These are phyloP conservation scores for Anabacerthia variegaticeps DNA, from an alignment of 2,797 vertebrate species.

Conservation along the genomic window DNA sequence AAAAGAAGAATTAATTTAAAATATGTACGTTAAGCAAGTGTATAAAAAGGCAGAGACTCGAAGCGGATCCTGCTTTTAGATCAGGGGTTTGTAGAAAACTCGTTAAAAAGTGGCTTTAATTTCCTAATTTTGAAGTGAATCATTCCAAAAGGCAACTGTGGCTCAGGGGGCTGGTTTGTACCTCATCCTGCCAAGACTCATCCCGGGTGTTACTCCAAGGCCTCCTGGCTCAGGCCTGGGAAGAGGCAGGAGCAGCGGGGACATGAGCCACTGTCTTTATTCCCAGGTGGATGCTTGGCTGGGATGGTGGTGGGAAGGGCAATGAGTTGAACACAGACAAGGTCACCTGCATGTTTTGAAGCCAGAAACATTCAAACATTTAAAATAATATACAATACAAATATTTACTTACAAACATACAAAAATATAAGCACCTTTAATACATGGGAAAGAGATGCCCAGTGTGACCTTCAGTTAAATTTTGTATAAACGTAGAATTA, in stretches of 20 bases:
- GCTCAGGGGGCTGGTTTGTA: neutral
- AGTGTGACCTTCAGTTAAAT: constrained; percentile 59
- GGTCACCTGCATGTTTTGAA: constrained; percentile 88
- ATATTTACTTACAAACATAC: constrained; percentile 95
- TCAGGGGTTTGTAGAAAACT: neutral
- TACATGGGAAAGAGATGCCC: constrained; percentile 83
- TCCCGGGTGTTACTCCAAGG: neutral
- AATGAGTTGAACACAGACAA: constrained; percentile 40
- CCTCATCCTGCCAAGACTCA: neutral
- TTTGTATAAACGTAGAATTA: neutral
- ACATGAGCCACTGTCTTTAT: neutral
- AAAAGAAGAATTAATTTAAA: constrained; percentile 69
- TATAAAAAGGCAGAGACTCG: constrained; percentile 24
- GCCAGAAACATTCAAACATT: constrained; percentile 79
- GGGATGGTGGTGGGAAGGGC: neutral
- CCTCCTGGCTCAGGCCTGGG: neutral
- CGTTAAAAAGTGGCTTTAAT: neutral
- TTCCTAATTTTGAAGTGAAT: neutral
- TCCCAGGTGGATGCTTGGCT: neutral
- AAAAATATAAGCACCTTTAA: constrained; percentile 89
- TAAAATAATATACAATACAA: constrained; percentile 89
- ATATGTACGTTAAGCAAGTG: neutral
- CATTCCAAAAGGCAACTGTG: neutral
- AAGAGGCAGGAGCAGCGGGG: neutral
- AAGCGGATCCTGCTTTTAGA: neutral